A percentile compares a stretch with the other conserved stretches of the same genome.
phyloP scores from a whole-genome alignment of 2,888 invertebrate genomes.

The Drosophila demipolita region DNA sequence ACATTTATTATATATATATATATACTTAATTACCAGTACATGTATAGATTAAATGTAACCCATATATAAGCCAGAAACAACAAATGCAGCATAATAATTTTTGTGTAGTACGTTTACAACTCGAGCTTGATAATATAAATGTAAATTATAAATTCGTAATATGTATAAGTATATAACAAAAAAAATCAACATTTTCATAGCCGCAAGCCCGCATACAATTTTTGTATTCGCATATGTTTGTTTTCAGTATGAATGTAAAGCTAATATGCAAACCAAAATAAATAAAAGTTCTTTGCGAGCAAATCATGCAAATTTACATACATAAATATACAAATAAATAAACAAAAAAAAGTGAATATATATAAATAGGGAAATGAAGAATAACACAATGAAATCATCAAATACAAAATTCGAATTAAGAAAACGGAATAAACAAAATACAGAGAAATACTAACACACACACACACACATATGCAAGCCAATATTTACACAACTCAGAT shows the following conservation, averaged over 20 bases:
- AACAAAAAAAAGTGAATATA: neutral
- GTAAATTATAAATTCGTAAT: constrained; percentile 67
- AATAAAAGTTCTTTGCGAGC: constrained; percentile 9
- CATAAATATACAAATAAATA: constrained; percentile 23
- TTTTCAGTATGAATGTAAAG: constrained; percentile 35
- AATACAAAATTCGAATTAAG: constrained; percentile 6
- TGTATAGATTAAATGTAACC: constrained; percentile 19
- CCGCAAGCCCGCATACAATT: constrained; percentile 19
- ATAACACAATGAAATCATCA: constrained; percentile 9
- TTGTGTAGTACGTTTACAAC: constrained; percentile 81
- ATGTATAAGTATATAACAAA: constrained; percentile 28
- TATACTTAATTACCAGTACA: constrained; percentile 26
- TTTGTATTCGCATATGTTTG: constrained; percentile 33
- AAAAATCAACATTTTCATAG: constrained; percentile 14
- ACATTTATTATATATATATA: neutral
- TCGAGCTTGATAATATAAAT: constrained; percentile 80
- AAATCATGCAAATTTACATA: constrained; percentile 20
- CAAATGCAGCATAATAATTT: constrained; percentile 57
- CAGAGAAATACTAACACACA: constrained; percentile 15
- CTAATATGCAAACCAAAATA: constrained; percentile 46
- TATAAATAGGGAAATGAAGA: neutral
- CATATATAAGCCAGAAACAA: constrained; percentile 22
- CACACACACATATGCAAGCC: constrained; percentile 36
- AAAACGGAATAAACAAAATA: neutral
- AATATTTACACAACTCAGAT: constrained; percentile 47